These are phyloP conservation scores for Drosophila sp. DNA, from an alignment of 1,140 invertebrate species.

Conservation along the genomic window DNA sequence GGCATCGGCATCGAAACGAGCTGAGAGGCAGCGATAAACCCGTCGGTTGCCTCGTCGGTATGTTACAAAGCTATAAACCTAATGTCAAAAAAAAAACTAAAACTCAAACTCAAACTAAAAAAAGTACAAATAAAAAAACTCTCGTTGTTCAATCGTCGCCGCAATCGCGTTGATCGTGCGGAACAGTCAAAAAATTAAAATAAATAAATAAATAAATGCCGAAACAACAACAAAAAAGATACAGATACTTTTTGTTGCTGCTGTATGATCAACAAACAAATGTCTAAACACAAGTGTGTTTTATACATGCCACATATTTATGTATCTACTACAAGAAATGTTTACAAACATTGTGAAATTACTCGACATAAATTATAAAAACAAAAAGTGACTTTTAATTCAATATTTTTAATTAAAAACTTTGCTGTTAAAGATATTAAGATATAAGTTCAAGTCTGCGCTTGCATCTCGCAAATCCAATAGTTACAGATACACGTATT, in stretches of 20 bases:
- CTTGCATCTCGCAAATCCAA: neutral
- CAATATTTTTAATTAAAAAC: neutral
- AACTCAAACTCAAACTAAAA: too few relatives aligned
- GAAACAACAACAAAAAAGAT: constrained; percentile 31
- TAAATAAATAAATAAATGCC: constrained; percentile 34
- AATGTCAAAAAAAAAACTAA: constrained; percentile 27
- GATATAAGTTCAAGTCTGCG: neutral
- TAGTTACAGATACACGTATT: constrained; percentile 22
- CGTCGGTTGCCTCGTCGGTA: constrained; percentile 50
- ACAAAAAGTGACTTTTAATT: neutral
- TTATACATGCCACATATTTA: constrained; percentile 36
- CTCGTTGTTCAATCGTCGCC: constrained; percentile 35
- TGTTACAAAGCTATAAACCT: constrained; percentile 51
- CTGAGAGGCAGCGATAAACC: constrained; percentile 43
- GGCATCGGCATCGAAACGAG: constrained; percentile 22
- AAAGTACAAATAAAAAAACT: constrained; percentile 20
- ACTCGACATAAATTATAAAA: neutral
- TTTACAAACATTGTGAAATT: constrained; percentile 25
- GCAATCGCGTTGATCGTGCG: constrained; percentile 48
- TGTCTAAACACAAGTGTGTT: constrained; percentile 49
- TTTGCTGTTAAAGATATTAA: neutral
- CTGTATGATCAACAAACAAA: constrained; percentile 53
- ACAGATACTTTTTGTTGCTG: constrained; percentile 45
- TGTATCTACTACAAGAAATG: constrained; percentile 7
- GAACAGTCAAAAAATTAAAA: constrained; percentile 48